Conservation (phyloP, 2,888 invertebrate species). For the Abscondita cerata region DNA sequence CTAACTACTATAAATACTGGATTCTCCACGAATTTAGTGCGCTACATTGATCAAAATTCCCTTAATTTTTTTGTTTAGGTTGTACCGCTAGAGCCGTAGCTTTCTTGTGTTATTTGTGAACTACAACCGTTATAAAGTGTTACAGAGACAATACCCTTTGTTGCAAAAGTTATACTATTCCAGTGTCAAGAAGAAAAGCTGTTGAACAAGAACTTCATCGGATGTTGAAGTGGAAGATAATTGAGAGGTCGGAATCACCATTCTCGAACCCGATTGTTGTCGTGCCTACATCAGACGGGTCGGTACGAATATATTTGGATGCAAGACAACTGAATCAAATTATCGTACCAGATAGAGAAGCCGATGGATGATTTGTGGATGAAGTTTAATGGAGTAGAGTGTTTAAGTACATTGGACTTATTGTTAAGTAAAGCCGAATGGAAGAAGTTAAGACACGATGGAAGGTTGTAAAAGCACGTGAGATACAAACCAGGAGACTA, state of each 20-base stretch:
- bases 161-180: neutral
- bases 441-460: no score
- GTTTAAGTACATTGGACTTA: constrained; percentile 36
- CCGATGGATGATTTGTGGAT: constrained; percentile 33
- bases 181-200: neutral
- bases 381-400: constrained; percentile 34
- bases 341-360: constrained; percentile 16
- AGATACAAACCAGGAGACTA: no score
- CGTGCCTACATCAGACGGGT: neutral
- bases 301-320: constrained; percentile 2
- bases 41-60: no score
- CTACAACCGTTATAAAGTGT: no score
- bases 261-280: constrained; percentile 6
- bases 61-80: no score
- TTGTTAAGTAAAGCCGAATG: no score
- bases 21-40: no score
- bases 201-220: neutral
- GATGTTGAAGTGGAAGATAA: neutral
- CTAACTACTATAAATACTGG: no score
- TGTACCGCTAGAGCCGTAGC: no score
- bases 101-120: no score
- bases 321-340: constrained; percentile 19
- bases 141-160: neutral
- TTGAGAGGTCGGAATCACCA: neutral
- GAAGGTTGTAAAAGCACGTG: no score